phyloP scores from a whole-genome alignment of 2,888 invertebrate species.

The Nematopogon swammerdamellus region DNA sequence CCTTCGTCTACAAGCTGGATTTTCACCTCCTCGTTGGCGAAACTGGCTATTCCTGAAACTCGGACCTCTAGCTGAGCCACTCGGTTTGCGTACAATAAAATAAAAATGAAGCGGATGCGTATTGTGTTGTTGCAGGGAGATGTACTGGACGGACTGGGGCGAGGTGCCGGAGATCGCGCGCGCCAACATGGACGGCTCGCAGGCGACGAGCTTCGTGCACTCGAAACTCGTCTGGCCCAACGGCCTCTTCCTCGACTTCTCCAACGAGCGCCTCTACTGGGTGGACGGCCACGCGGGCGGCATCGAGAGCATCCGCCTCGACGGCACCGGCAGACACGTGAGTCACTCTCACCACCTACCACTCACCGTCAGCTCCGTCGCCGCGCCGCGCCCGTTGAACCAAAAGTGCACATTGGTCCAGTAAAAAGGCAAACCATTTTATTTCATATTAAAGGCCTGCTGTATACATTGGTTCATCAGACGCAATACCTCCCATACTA shows the following conservation, averaged over 20 bases:
- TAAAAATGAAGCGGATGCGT: no score
- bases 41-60: no score
- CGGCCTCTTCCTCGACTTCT: slow-evolving; percentile 79
- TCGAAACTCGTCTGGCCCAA: slow-evolving; percentile 75
- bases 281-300: slow-evolving; percentile 66
- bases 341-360: not conserved
- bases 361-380: not conserved
- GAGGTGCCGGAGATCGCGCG: slow-evolving; percentile 67
- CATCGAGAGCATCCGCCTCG: slow-evolving; percentile 62
- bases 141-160: slow-evolving; percentile 95
- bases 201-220: slow-evolving; percentile 58
- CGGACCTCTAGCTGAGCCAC: no score
- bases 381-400: no score
- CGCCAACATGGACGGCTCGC: slow-evolving; percentile 82
- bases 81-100: no score
- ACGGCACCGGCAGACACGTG: slow-evolving; percentile 65
- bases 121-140: slow-evolving; percentile 62
- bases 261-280: slow-evolving; percentile 81
- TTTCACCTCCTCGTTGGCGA: no score
- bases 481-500: no score
- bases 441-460: no score
- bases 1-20: no score
- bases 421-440: no score
- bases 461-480: no score
- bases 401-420: no score